Evolutionary conservation across 2,888 invertebrate species (phyloP), one percentile per base, ranked within the genome.

Genomic region (Noctua pronuba): DNA sequence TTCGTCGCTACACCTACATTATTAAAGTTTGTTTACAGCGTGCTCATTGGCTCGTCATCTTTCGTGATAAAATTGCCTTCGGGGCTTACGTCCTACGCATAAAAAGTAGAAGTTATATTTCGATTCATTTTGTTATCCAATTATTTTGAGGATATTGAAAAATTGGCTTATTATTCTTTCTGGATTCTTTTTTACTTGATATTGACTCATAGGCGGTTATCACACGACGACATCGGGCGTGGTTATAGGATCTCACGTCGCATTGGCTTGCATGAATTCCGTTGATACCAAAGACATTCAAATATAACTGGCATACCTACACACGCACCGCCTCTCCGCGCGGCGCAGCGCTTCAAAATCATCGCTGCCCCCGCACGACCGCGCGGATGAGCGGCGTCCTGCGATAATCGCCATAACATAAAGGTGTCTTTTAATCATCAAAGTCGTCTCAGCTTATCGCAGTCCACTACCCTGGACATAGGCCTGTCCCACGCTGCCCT

Each of bases 31-130:
- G 44, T 55, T 79, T 64, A 38, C 71, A 46, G 24, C 35, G 64
- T 71, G 79, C 44, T 79, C 71, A 79, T 71, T 46, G 79, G 44
- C 38, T 71, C 71, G 44, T 55, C 46, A 31, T 64, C 38, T 70
- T 64, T 44, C 44, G 52, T 46, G 35, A 71, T 28, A 70, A 1
- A 62, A 79, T 31, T 38, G n/a, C 44, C 64, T 64, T 31, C 21
- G n/a, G 55, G 16, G 35, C 13, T 38, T 28, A 46, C 21, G 2
- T 70, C 24, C 21, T 44, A 44, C 24, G 71, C n/a, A 55, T 64
- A 55, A 71, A 55, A 64, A 78, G 18, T 21, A 1, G 5, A 69
- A 69, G 28, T 68, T 44, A 46, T 46, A 38, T 55, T 38, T 10
- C 44, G 18, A 70, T 64, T 55, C 1, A 46, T 35, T 28, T 60